These are phyloP conservation scores for Apeira syringaria DNA, from an alignment of 2,888 invertebrate genomes.

Conservation along the genomic window DNA sequence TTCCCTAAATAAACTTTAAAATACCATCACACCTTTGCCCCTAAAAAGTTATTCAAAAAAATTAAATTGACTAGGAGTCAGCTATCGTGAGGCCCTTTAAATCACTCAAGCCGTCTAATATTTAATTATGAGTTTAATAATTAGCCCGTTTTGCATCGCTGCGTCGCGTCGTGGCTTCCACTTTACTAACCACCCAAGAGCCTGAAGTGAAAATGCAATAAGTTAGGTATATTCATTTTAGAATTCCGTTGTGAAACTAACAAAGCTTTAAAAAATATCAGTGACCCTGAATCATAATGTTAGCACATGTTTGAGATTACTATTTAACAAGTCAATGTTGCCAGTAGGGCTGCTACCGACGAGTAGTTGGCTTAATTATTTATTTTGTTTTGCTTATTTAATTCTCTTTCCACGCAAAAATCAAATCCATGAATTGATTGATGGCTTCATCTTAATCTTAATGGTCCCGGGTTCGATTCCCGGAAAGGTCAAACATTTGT, in stretches of 20 bases:
- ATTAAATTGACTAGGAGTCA: slow-evolving; percentile 21
- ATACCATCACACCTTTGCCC: slow-evolving; percentile 25
- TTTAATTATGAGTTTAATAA: slow-evolving; percentile 72
- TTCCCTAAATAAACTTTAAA: slow-evolving; percentile 16
- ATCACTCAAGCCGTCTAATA: slow-evolving; percentile 39
- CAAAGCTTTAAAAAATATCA: no score
- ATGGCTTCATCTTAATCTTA: no score
- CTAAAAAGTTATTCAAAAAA: slow-evolving; percentile 18
- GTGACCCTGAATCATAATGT: no score
- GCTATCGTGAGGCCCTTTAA: slow-evolving; percentile 22
- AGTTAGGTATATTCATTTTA: slow-evolving; percentile 16
- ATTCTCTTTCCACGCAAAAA: no score
- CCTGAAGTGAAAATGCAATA: slow-evolving; percentile 26
- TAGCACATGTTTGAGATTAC: no score
- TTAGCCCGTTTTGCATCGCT: slow-evolving; percentile 56
- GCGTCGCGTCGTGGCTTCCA: slow-evolving; percentile 19
- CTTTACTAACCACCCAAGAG: slow-evolving; percentile 30
- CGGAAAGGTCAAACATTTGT: no score
- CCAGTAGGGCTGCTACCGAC: no score
- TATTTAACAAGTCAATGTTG: no score
- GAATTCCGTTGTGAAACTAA: slow-evolving; percentile 16
- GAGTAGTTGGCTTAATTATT: no score
- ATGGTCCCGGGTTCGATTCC: no score
- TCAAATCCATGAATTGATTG: no score
- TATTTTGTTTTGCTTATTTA: no score